These are phyloP conservation scores for Scatophagus argus DNA, from an alignment of 2,113 vertebrate species.

Conservation along the genomic window DNA sequence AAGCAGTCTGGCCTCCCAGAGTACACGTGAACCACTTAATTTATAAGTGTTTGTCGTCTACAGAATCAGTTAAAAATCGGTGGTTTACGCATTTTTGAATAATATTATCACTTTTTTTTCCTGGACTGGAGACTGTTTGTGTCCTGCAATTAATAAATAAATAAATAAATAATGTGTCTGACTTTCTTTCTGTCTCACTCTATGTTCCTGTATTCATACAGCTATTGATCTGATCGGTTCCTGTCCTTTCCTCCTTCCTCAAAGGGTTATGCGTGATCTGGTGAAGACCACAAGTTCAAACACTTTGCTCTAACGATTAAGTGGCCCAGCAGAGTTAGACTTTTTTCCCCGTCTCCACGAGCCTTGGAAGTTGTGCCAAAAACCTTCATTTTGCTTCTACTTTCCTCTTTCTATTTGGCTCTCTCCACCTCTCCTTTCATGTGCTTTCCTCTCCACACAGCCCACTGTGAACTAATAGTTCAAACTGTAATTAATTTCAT, in stretches of 20 bases:
- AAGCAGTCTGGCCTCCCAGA: not conserved
- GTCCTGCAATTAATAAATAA: not conserved
- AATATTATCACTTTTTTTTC: not conserved
- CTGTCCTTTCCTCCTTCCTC: too few relatives aligned
- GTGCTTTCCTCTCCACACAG: not conserved
- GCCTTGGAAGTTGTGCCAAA: too few relatives aligned
- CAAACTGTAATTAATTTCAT: constrained; percentile 38
- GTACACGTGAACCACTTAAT: not conserved
- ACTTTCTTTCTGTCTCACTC: not conserved
- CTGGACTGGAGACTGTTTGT: not conserved
- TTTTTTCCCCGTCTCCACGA: too few relatives aligned
- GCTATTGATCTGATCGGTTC: not conserved
- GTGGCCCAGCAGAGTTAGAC: too few relatives aligned
- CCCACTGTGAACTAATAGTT: not conserved
- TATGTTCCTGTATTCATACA: constrained; percentile 16
- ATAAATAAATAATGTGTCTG: not conserved
- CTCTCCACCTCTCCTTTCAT: not conserved
- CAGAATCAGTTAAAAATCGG: not conserved
- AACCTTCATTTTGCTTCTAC: too few relatives aligned
- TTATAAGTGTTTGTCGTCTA: not conserved
- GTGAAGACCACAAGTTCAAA: too few relatives aligned
- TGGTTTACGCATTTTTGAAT: not conserved
- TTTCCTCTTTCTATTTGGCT: not conserved
- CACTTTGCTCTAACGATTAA: too few relatives aligned
- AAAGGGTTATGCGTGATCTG: too few relatives aligned